Base-by-base conservation (phyloP, 1,140 invertebrate genomes). In the Tetraneura akinire region DNA sequence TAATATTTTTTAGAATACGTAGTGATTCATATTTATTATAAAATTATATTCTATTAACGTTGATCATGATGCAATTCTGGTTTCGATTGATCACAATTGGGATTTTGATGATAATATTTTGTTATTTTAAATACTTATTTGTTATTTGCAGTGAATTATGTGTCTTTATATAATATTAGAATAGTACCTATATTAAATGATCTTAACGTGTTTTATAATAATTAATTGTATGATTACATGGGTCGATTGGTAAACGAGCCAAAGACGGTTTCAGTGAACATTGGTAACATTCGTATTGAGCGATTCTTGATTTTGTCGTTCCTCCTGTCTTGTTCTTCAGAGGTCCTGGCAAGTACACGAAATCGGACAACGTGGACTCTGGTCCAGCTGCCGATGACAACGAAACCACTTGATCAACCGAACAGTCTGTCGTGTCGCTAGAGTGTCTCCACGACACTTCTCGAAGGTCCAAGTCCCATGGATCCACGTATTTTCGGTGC, bases 361-460 rank as follows among this genome's bases (percentile, higher is more conserved):
- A 78, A 5, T 78, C 74, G 11, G 74, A 78, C 23, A 55, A 11
- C 3, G 74, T 45, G 14, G 74, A 78, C 23, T 62, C 74, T 3
- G 74, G 74, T 5, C 74, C 74, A 16, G 74, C 55, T 3, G 74
- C 55, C 9, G 74, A 78, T 1, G 74, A 78, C 42, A 78, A 37
- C 9, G 74, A 78, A 2, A 78, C 74, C 9, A 47, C 74, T 47
- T 78, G 68, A 55, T 78, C 74, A 3, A 55, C 74, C 21, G 74
- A 78, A 60, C 74, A 78, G 14, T 78, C 74, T 1, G 74, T 78
- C 42, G 74, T 78, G 55, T 78, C 74, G 23, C 74, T 78, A 2
- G 74, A 78, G 8, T 78, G 74, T 6, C 74, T 78, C 74, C 74
- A 78, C 18, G 74, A 78, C 3, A 62, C 55, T 23, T 78, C 74